Percentiles rank a stretch among this genome's conserved stretches.
phyloP scores from a whole-genome alignment of 2,113 vertebrate species.

The Hippocampus abdominalis region DNA sequence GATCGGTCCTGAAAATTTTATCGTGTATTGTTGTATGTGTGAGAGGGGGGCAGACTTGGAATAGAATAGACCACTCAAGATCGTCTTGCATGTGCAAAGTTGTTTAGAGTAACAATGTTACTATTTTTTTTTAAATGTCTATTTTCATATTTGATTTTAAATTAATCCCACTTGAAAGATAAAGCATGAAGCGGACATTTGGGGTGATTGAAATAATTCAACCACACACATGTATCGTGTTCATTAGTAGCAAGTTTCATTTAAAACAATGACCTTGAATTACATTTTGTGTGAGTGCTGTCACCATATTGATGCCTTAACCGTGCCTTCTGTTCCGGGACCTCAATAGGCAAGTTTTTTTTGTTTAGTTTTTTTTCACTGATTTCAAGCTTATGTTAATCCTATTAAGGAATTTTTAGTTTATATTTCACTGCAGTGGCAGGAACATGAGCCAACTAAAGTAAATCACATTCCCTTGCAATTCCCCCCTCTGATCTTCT shows the following conservation, averaged over 20 bases:
- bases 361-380: constrained; percentile 5
- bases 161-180: neutral
- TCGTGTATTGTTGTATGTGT: too few species aligned
- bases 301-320: neutral
- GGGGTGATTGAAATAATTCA: too few species aligned
- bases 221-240: too few species aligned
- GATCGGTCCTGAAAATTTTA: too few species aligned
- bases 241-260: neutral
- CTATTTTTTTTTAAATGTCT: neutral
- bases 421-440: constrained; percentile 38
- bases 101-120: neutral
- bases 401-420: constrained; percentile 41
- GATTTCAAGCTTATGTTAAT: constrained; percentile 24
- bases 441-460: constrained; percentile 16
- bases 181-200: neutral
- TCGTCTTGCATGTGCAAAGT: neutral
- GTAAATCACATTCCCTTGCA: constrained; percentile 16
- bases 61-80: too few species aligned
- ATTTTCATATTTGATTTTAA: neutral
- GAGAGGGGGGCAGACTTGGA: too few species aligned
- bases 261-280: neutral
- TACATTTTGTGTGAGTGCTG: neutral
- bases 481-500: constrained; percentile 16
- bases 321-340: neutral
- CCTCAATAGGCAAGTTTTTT: constrained; percentile 1